Conservation (phyloP, 2,888 invertebrate genomes). For the Pachydiplax longipennis region DNA sequence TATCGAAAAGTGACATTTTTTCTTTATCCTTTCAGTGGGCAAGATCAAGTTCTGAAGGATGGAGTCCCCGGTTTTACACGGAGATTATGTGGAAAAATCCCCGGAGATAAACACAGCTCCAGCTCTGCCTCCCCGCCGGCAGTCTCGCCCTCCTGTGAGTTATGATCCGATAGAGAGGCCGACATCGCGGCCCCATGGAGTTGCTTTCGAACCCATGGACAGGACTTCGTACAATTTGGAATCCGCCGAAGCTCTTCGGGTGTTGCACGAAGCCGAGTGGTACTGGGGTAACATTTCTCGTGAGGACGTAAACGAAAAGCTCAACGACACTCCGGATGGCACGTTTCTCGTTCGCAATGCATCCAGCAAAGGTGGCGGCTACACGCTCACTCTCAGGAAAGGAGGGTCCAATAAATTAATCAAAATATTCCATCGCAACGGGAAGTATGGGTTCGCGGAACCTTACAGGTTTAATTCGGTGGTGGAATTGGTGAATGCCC, state of each 20-base stretch:
- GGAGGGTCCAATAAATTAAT: conserved; percentile 95
- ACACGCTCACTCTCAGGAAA: conserved; percentile 94
- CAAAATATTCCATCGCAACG: conserved; percentile 90
- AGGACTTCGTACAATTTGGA: neutral
- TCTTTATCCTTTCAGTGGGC: neutral
- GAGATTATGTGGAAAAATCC: conserved; percentile 72
- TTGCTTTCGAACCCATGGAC: neutral
- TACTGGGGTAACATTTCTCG: conserved; percentile 96
- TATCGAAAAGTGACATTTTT: neutral
- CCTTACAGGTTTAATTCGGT: conserved; percentile 84
- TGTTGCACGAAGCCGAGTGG: conserved; percentile 85
- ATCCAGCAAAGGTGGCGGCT: conserved; percentile 93
- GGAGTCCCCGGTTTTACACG: conserved; percentile 71
- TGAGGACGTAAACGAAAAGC: conserved; percentile 91
- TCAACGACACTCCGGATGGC: conserved; percentile 91
- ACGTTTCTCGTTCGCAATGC: conserved; percentile 97
- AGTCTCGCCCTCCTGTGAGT: neutral
- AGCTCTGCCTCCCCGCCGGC: conserved; percentile 69
- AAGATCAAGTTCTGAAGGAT: conserved; percentile 60
- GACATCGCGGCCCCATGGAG: neutral
- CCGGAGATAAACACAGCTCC: conserved; percentile 72
- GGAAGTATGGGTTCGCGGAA: conserved; percentile 92
- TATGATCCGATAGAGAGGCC: neutral
- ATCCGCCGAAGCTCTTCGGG: neutral
- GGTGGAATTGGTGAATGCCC: conserved; percentile 88